These are phyloP conservation scores for Tipula lateralis DNA, from an alignment of 2,888 invertebrate species.

Conservation along the genomic window DNA sequence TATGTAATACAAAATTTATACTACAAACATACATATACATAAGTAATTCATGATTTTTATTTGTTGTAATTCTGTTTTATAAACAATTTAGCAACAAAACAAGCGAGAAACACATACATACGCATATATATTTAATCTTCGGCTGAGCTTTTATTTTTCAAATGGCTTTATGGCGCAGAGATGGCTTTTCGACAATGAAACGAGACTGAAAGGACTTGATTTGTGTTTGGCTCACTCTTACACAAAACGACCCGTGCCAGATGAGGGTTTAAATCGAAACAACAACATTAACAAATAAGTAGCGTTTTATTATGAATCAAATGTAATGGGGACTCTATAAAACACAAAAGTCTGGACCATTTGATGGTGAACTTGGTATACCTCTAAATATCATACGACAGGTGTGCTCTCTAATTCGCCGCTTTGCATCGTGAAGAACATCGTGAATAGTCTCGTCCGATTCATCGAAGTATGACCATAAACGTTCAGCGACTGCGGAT, in stretches of 20 bases:
- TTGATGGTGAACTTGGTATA: conserved; percentile 59
- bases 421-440: conserved; percentile 48
- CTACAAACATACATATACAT: not conserved
- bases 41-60: not conserved
- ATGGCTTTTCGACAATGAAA: no score
- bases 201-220: no score
- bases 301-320: not conserved
- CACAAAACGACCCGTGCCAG: no score
- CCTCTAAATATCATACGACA: conserved; percentile 63
- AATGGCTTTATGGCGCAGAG: no score
- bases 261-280: not conserved
- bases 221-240: no score
- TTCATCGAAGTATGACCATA: conserved; percentile 60
- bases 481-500: conserved; percentile 76
- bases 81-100: no score
- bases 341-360: conserved; percentile 59
- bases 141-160: no score
- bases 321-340: not conserved
- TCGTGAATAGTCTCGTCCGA: conserved; percentile 35
- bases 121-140: no score
- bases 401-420: conserved; percentile 64
- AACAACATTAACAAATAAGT: not conserved
- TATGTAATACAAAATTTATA: conserved; percentile 1
- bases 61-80: no score
- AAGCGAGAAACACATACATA: no score